Base-by-base conservation (phyloP, 2,113 vertebrate genomes). In the Mormoops blainvillei region DNA sequence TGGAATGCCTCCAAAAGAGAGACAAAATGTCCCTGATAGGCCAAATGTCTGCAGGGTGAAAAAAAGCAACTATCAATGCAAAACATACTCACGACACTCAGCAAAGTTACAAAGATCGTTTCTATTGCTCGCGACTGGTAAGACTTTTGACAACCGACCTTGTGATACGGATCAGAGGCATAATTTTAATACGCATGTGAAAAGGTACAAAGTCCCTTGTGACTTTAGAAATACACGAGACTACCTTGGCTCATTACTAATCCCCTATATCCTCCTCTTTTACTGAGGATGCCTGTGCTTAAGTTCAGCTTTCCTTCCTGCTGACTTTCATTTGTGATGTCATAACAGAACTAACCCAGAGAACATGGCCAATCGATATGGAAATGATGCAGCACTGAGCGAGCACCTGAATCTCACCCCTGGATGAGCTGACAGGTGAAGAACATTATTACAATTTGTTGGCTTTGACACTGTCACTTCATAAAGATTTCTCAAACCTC, bases 281-380 rank as follows among this genome's bases (percentile, higher is more conserved):
- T 13, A 24, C 26, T 71, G 74, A 93, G 48, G 65, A 63, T 41
- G 58, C 61, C 85, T 45, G 7, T 0, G 15, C 18, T 77, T 43
- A 45, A 1, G 20, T 22, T 31, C 33, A 48, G 54, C 36, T 87
- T 68, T 86, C 80, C 61, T 65, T 33, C 81, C 54, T n/a, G 31
- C 9, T 24, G 48, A 54, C 74, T 82, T 76, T 88, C 77, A 41
- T 73, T 74, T 96, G 89, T 97, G 97, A 98, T 70, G 95, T 97
- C 97, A 97, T 73, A 96, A 94, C 50, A 89, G 95, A 91, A 83
- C 61, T 18, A 45, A 31, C 63, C 77, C 43, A 38, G 48, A 82
- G 89, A 97, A 81, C 50, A 54, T 24, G 13, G 58, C 41, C 67
- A 31, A 70, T 38, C 67, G 43, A 94, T 81, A 94, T 63, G 92